phyloP scores from a whole-genome alignment of 2,113 vertebrate genomes.

The Micromys minutus region DNA sequence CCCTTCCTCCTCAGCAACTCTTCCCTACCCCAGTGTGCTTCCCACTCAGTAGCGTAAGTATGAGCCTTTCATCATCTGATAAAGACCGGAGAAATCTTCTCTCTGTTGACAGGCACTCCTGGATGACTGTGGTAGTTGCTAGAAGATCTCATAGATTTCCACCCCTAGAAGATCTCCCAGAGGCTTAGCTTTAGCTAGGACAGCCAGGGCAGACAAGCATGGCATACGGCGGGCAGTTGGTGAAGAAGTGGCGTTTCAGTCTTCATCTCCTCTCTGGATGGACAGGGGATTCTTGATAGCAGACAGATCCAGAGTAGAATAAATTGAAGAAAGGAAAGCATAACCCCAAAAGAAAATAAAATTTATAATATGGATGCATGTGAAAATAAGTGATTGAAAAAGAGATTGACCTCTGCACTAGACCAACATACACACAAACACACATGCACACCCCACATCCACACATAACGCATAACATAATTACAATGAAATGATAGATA shows the following conservation, averaged over 20 bases:
- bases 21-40: neutral
- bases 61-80: neutral
- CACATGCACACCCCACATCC: neutral
- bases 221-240: neutral
- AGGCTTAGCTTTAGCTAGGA: neutral
- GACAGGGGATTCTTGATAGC: neutral
- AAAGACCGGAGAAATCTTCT: neutral
- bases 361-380: neutral
- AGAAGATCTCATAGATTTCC: neutral
- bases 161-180: neutral
- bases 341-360: neutral
- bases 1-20: neutral
- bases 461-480: neutral
- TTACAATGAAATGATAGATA: neutral
- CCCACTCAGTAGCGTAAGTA: too few species aligned
- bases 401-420: neutral
- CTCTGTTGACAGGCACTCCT: neutral
- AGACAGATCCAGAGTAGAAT: neutral
- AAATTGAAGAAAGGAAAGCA: neutral
- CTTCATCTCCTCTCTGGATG: neutral
- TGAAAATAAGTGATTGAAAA: neutral
- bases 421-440: neutral
- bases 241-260: neutral
- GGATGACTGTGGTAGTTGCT: neutral
- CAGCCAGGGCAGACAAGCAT: neutral